phyloP scores from a whole-genome alignment of 2,888 invertebrate species.

The Drosophila quinaria region DNA sequence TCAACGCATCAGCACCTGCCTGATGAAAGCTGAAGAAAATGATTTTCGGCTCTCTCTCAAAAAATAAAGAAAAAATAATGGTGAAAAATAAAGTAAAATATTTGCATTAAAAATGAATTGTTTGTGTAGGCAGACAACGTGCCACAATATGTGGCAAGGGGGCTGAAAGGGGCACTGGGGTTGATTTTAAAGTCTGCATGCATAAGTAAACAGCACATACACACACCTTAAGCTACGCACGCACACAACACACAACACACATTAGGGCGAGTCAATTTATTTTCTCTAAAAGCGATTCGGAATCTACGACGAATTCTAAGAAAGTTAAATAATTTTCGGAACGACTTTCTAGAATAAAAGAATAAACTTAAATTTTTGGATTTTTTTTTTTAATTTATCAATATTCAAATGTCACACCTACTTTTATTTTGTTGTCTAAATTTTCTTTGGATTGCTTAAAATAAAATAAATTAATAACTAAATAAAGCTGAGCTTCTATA shows the following conservation, averaged over 20 bases:
- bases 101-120: slow-evolving; percentile 81
- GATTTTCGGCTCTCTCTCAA: slow-evolving; percentile 21
- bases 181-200: slow-evolving; percentile 64
- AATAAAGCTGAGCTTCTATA: too few relatives aligned
- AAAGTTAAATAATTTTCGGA: too few relatives aligned
- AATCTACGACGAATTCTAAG: too few relatives aligned
- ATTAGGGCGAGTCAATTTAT: too few relatives aligned
- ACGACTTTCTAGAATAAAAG: too few relatives aligned
- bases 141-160: slow-evolving; percentile 20
- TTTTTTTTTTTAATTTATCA: too few relatives aligned
- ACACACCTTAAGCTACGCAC: slow-evolving; percentile 39
- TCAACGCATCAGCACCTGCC: slow-evolving; percentile 30
- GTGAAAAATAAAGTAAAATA: slow-evolving; percentile 66
- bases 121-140: slow-evolving; percentile 71
- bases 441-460: too few relatives aligned
- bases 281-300: too few relatives aligned
- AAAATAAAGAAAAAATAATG: slow-evolving; percentile 21
- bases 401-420: too few relatives aligned
- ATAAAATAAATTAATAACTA: too few relatives aligned
- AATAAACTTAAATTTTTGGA: too few relatives aligned
- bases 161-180: neutral
- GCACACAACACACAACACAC: slow-evolving; percentile 11
- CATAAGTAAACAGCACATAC: slow-evolving; percentile 54
- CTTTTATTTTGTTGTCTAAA: too few relatives aligned
- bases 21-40: slow-evolving; percentile 24